Percentiles rank a stretch among this genome's conserved stretches.
These are phyloP conservation scores for Yponomeuta sedellus DNA, from an alignment of 2,888 invertebrate species.

Conservation along the genomic window DNA sequence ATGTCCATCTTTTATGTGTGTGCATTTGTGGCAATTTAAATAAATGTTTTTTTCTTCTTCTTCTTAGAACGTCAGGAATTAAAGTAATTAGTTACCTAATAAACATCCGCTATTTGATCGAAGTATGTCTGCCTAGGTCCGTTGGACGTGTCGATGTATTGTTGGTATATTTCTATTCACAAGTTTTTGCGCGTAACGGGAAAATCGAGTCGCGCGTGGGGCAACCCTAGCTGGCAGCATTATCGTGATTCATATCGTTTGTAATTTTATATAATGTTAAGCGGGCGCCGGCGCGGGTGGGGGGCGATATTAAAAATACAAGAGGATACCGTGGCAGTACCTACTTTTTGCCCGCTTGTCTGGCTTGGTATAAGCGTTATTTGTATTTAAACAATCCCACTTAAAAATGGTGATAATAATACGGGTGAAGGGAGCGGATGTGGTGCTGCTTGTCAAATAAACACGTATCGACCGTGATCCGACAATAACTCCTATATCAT, in stretches of 20 bases:
- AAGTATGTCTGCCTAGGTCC: too few species aligned
- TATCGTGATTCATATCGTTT: conserved; percentile 76
- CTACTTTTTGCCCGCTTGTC: conserved; percentile 47
- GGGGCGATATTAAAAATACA: conserved; percentile 72
- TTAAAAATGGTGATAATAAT: neutral
- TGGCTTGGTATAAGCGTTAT: conserved; percentile 32
- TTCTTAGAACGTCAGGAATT: too few species aligned
- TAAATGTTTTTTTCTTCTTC: too few species aligned
- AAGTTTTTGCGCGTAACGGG: neutral
- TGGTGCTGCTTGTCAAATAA: too few species aligned
- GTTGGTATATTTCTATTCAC: too few species aligned
- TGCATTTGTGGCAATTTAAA: too few species aligned
- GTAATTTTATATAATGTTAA: conserved; percentile 77
- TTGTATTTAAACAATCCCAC: neutral
- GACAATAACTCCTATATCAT: too few species aligned
- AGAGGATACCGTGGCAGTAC: conserved; percentile 51
- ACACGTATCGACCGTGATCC: too few species aligned
- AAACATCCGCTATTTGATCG: too few species aligned
- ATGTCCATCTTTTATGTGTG: too few species aligned
- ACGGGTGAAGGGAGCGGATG: neutral
- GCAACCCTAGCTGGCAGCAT: conserved; percentile 63
- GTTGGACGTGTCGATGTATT: too few species aligned
- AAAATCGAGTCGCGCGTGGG: conserved; percentile 34
- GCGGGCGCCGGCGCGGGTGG: conserved; percentile 43
- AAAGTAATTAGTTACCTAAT: too few species aligned